These are phyloP conservation scores for Oligia fasciuncula DNA, from an alignment of 2,888 invertebrate genomes.

Conservation along the genomic window DNA sequence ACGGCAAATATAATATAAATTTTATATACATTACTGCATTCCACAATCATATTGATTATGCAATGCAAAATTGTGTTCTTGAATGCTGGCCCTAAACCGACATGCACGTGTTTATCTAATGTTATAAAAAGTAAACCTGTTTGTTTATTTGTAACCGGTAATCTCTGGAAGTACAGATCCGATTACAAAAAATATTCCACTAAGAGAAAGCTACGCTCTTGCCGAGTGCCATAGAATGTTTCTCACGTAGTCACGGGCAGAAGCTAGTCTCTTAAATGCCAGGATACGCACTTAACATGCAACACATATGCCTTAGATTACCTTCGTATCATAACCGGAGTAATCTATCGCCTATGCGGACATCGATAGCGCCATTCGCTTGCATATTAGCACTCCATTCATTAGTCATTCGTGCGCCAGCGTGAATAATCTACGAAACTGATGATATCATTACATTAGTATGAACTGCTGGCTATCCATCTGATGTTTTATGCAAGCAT, in stretches of 20 bases:
- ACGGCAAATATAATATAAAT: too few relatives aligned
- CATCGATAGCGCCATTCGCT: slow-evolving; percentile 15
- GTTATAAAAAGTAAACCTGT: not conserved
- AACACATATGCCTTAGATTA: not conserved
- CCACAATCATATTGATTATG: not conserved
- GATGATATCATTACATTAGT: slow-evolving; percentile 62
- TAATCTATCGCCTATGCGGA: slow-evolving; percentile 1
- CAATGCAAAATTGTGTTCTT: not conserved
- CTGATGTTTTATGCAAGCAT: slow-evolving; percentile 65
- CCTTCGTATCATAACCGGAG: slow-evolving; percentile 23
- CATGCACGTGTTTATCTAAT: not conserved
- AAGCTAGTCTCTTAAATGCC: not conserved
- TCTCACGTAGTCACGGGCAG: not conserved
- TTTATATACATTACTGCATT: not conserved
- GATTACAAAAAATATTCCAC: not conserved
- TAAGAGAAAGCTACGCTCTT: not conserved
- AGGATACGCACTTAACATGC: slow-evolving; percentile 1
- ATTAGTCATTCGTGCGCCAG: slow-evolving; percentile 9
- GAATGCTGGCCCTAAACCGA: not conserved
- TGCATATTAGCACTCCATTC: slow-evolving; percentile 34
- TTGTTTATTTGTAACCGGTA: not conserved
- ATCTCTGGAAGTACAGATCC: not conserved
- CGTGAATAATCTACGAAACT: slow-evolving; percentile 60
- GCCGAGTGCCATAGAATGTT: not conserved
- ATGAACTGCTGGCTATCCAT: slow-evolving; percentile 45